Base-by-base conservation (phyloP, 2,113 vertebrate species). In the Plecturocebus donacophilus region DNA sequence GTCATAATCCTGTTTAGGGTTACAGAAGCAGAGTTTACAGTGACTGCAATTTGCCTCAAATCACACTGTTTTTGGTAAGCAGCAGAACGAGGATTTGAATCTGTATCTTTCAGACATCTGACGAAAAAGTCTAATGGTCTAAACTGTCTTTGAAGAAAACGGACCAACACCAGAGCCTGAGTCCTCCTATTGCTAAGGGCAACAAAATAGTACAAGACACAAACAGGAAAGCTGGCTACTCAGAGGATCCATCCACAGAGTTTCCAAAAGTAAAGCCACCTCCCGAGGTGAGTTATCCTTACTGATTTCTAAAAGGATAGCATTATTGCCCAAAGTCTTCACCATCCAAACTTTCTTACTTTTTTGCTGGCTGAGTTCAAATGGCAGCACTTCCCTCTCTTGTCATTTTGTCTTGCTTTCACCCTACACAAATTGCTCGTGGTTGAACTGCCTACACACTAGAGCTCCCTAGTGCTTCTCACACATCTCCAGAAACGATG, bases 401-500 rank as follows among this genome's bases (percentile, higher is more conserved):
- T 49, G 32, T 38, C 42, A 71, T 84, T 92, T 75, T 86, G 75
- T 84, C 76, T 56, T 38, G 76, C 64, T 92, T 90, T 80, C 71
- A 32, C 87, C 61, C 92, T 52, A 23, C 54, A 93, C 95, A 89
- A 95, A 97, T 93, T 95, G 85, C 84, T 87, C 25, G 45, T 7
- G 45, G 92, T 40, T 77, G 85, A 86, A 73, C 80, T 96, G 97
- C 97, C 97, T 94, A 75, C 83, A 71, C 76, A 47, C 61, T 25
- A 20, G 80, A 54, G 75, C 90, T 94, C 96, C 81, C 17, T 49
- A 49, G 92, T 73, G 94, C 92, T 90, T 82, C 96, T 89, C 93
- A 81, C 90, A 77, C 49, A 84, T 95, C 96, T 87, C 90, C 95
- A 93, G 93, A 94, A 95, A 32, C 14, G 21, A 94, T 95, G 97